Conservation (phyloP, 2,113 vertebrate genomes). For the Phylloscopus trochiloides region DNA sequence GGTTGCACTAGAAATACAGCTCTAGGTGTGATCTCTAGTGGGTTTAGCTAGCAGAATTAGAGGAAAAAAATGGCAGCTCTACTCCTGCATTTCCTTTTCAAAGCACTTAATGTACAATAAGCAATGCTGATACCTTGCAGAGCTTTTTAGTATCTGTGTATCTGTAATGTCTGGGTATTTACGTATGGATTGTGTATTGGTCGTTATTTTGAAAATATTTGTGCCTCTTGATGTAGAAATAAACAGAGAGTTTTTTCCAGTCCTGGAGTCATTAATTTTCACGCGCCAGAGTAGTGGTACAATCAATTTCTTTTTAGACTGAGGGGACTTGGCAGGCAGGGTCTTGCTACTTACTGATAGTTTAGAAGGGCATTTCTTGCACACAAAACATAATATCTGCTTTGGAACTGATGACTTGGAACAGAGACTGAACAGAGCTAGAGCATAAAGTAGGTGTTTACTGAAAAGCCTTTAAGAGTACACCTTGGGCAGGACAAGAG, state of each 20-base stretch:
- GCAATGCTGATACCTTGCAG: not conserved
- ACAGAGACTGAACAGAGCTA: no score
- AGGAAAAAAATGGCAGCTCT: not conserved
- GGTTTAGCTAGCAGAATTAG: constrained; percentile 21
- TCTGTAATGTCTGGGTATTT: not conserved
- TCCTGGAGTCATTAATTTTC: constrained; percentile 1
- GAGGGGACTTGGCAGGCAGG: constrained; percentile 22
- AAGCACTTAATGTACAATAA: not conserved
- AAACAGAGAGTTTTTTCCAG: not conserved
- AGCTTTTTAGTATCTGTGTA: not conserved
- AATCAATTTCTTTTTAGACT: constrained; percentile 27
- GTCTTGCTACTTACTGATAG: not conserved
- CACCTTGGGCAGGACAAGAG: no score
- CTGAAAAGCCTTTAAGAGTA: no score
- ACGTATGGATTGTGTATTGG: not conserved
- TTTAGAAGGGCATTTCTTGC: not conserved
- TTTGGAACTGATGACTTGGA: not conserved
- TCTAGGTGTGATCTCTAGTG: constrained; percentile 62
- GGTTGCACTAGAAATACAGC: constrained; percentile 69
- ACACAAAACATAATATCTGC: not conserved
- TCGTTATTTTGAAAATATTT: not conserved
- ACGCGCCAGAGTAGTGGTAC: not conserved
- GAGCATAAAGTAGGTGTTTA: no score
- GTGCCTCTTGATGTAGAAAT: not conserved
- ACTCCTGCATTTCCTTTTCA: constrained; percentile 30